These are phyloP conservation scores for Chaetura pelagica DNA, from an alignment of 2,113 vertebrate genomes.

Conservation along the genomic window DNA sequence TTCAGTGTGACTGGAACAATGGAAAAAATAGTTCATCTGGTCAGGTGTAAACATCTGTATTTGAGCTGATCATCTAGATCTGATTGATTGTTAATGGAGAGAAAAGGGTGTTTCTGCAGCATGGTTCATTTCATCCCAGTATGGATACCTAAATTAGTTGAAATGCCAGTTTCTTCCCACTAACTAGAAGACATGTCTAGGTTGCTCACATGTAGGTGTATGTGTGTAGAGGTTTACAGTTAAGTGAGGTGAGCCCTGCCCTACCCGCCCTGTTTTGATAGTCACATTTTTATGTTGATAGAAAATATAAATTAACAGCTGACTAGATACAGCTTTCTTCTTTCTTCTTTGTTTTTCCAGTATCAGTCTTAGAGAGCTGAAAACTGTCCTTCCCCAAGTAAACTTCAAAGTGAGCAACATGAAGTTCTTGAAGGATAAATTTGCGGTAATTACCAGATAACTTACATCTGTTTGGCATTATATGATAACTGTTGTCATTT, in stretches of 20 bases:
- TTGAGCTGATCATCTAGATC: neutral
- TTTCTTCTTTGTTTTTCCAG: slow-evolving; percentile 63
- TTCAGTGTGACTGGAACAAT: neutral
- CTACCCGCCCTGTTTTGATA: neutral
- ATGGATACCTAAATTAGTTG: neutral
- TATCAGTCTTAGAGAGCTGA: slow-evolving; percentile 91
- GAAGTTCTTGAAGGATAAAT: slow-evolving; percentile 89
- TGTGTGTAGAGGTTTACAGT: neutral
- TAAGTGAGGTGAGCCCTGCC: neutral
- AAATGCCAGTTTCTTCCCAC: neutral
- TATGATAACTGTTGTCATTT: neutral
- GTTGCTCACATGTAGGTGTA: neutral
- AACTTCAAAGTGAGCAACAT: slow-evolving; percentile 90
- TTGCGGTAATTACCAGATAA: slow-evolving; percentile 78
- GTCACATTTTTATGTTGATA: neutral
- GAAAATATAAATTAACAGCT: neutral
- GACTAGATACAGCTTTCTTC: neutral
- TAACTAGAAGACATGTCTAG: neutral
- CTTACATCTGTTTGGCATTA: neutral
- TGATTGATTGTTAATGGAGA: neutral
- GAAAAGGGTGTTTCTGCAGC: neutral
- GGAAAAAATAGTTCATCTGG: neutral
- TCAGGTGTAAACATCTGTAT: neutral
- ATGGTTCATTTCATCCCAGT: neutral
- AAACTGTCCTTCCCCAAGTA: slow-evolving; percentile 87